Percentiles rank a stretch among this genome's conserved stretches.
Conservation (phyloP, 1,140 invertebrate species). For the Drusus annulatus region DNA sequence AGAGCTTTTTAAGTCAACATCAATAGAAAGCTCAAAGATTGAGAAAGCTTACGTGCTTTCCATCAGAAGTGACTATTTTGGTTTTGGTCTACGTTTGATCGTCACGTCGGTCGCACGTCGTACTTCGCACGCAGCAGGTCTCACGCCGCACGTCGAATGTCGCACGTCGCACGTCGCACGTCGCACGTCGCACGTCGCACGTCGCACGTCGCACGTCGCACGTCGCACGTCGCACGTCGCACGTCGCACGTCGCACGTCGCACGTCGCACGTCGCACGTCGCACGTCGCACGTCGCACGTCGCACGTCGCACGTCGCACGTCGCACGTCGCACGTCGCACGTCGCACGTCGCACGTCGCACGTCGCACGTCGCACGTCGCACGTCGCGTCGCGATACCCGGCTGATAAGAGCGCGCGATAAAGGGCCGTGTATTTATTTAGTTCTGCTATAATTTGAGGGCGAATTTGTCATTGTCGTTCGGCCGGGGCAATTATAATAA, state of each 20-base stretch:
- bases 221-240: not conserved
- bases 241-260: not conserved
- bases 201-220: too few species aligned
- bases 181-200: not conserved
- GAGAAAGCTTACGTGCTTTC: too few species aligned
- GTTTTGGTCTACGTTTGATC: too few species aligned
- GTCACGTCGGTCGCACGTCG: too few species aligned
- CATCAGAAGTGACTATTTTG: too few species aligned
- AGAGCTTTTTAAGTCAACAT: too few species aligned
- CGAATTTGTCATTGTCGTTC: slow-evolving; percentile 56
- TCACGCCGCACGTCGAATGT: not conserved
- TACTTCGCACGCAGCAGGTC: too few species aligned
- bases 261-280: not conserved
- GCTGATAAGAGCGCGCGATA: slow-evolving; percentile 40
- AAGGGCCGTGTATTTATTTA: slow-evolving; percentile 42
- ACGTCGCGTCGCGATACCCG: slow-evolving; percentile 36
- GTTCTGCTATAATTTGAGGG: slow-evolving; percentile 46
- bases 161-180: not conserved
- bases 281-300: not conserved
- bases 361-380: not conserved
- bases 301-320: too few species aligned
- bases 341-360: too few species aligned
- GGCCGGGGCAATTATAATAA: slow-evolving; percentile 43
- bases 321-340: too few species aligned
- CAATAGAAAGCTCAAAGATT: too few species aligned